phyloP scores from a whole-genome alignment of 2,113 vertebrate species.

The Phrynosoma blainvillii region DNA sequence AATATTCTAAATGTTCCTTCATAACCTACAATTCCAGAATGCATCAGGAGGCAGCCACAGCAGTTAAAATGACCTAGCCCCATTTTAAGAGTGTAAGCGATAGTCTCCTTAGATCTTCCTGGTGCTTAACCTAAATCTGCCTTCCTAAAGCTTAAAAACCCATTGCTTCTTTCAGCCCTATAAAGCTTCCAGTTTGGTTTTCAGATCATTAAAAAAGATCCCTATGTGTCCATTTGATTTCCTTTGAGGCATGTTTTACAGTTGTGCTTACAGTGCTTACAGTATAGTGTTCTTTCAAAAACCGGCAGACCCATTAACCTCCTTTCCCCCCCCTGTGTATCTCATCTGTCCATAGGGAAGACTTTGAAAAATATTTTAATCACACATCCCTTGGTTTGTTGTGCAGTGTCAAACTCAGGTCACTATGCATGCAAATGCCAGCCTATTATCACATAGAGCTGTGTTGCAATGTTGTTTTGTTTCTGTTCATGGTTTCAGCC shows the following conservation, averaged over 20 bases:
- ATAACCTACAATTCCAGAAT: too few species aligned
- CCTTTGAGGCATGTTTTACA: constrained; percentile 10
- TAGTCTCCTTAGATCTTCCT: background rate
- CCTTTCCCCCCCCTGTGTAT: background rate
- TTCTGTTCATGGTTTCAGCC: background rate
- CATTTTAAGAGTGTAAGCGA: too few species aligned
- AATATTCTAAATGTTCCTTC: too few species aligned
- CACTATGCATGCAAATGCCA: background rate
- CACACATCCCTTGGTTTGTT: background rate
- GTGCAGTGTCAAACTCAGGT: background rate
- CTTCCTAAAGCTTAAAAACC: background rate
- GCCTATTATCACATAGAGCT: too few species aligned
- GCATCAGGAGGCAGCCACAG: too few species aligned
- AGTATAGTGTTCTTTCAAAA: background rate
- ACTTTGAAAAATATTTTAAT: background rate
- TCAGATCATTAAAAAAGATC: constrained; percentile 2
- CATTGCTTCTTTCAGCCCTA: background rate
- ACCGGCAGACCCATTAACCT: constrained; percentile 5
- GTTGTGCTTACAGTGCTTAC: constrained; percentile 9
- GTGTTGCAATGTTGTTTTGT: background rate
- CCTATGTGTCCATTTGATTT: constrained; percentile 5
- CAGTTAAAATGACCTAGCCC: background rate
- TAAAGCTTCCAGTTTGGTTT: background rate
- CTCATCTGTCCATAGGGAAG: constrained; percentile 2
- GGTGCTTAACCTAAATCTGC: constrained; percentile 13